Conservation (phyloP, 2,888 invertebrate species). For the Operophtera brumata region DNA sequence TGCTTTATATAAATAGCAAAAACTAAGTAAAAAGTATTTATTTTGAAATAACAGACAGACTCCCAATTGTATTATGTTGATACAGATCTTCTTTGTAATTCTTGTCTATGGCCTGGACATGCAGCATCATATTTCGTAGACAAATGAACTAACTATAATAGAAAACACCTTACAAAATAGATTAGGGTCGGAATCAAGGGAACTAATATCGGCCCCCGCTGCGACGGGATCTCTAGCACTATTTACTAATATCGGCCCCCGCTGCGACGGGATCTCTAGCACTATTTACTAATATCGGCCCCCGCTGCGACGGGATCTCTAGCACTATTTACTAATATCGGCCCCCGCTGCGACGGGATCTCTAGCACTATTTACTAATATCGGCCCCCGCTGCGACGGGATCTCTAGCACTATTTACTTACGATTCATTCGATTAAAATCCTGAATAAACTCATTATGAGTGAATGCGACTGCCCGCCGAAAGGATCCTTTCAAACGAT, state of each 20-base stretch:
- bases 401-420: constrained; percentile 69
- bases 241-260: too few species aligned
- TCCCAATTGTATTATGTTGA: too few species aligned
- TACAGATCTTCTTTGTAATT: too few species aligned
- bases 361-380: too few species aligned
- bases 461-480: constrained; percentile 76
- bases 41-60: too few species aligned
- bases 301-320: constrained; percentile 40
- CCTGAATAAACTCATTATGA: constrained; percentile 79
- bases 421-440: constrained; percentile 78
- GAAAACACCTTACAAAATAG: constrained; percentile 18
- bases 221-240: constrained; percentile 50
- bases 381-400: constrained; percentile 35
- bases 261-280: constrained; percentile 44
- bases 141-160: background rate
- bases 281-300: constrained; percentile 78
- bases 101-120: background rate
- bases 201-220: constrained; percentile 32
- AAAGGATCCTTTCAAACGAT: constrained; percentile 77
- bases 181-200: constrained; percentile 17
- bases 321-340: constrained; percentile 58
- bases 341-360: constrained; percentile 37
- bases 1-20: too few species aligned
- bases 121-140: background rate
- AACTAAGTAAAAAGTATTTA: too few species aligned